These are phyloP conservation scores for Salvelinus namaycush DNA, from an alignment of 2,113 vertebrate species.

Conservation along the genomic window DNA sequence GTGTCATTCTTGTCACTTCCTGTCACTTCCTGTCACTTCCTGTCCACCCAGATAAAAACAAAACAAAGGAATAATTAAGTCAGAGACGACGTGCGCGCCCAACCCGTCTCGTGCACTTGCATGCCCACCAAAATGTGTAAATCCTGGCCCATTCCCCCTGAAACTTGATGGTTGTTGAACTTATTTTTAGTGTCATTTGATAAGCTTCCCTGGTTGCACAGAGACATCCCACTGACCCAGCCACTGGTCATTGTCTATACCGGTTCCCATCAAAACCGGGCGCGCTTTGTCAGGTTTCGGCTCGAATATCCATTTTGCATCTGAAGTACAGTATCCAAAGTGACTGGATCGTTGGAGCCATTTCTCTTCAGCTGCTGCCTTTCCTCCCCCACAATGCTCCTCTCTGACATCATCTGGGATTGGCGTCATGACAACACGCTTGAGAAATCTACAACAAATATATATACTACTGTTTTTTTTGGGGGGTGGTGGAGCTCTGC, in stretches of 20 bases:
- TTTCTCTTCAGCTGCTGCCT: slow-evolving; percentile 91
- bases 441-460: slow-evolving; percentile 76
- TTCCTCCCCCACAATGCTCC: slow-evolving; percentile 62
- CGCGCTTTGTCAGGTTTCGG: slow-evolving; percentile 97
- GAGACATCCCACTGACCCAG: slow-evolving; percentile 99
- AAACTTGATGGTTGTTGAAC: slow-evolving; percentile 94
- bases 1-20: slow-evolving; percentile 55
- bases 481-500: too few relatives aligned
- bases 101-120: slow-evolving; percentile 73
- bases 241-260: slow-evolving; percentile 99
- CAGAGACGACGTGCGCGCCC: slow-evolving; percentile 63
- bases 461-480: slow-evolving; percentile 42
- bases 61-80: slow-evolving; percentile 87
- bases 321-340: slow-evolving; percentile 97
- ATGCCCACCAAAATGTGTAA: slow-evolving; percentile 82
- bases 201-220: slow-evolving; percentile 87
- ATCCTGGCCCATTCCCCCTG: slow-evolving; percentile 77
- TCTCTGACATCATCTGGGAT: slow-evolving; percentile 87
- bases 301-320: slow-evolving; percentile 96
- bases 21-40: slow-evolving; percentile 45
- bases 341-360: slow-evolving; percentile 98
- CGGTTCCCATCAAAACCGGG: slow-evolving; percentile 93
- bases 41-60: slow-evolving; percentile 69
- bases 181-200: slow-evolving; percentile 99
- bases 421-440: slow-evolving; percentile 83